Percentiles rank a stretch among this genome's conserved stretches.
These are phyloP conservation scores for Ischnura elegans DNA, from an alignment of 2,888 invertebrate species.

Conservation along the genomic window DNA sequence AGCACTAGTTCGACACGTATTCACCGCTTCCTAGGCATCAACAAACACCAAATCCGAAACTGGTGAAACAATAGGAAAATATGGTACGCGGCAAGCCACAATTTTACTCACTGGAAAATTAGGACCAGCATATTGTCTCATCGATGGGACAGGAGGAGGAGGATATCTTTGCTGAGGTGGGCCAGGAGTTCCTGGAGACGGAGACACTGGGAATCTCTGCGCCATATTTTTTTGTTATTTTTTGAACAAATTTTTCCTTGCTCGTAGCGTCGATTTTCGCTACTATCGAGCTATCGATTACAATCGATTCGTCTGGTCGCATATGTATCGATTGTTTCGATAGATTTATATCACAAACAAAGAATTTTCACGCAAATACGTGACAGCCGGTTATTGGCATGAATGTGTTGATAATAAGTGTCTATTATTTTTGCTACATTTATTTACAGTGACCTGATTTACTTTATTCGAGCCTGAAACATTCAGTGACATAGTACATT, in stretches of 20 bases:
- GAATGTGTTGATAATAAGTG: neutral
- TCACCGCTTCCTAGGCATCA: conserved; percentile 36
- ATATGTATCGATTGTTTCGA: conserved; percentile 9
- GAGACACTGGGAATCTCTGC: conserved; percentile 73
- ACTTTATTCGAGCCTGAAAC: neutral
- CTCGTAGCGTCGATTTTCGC: conserved; percentile 44
- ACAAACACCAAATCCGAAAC: conserved; percentile 55
- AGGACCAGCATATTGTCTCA: conserved; percentile 85
- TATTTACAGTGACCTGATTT: neutral
- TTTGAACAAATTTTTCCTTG: conserved; percentile 5
- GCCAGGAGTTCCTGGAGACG: conserved; percentile 74
- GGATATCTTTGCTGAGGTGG: conserved; percentile 82
- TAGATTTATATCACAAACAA: conserved; percentile 9
- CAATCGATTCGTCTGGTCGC: neutral
- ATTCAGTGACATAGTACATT: neutral
- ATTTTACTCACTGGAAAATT: conserved; percentile 85
- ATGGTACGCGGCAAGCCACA: conserved; percentile 68
- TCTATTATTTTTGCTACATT: neutral
- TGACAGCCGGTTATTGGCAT: conserved; percentile 34
- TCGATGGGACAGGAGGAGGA: conserved; percentile 81
- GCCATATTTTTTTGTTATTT: conserved; percentile 72
- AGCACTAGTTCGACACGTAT: conserved; percentile 29
- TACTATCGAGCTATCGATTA: neutral
- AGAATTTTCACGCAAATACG: neutral
- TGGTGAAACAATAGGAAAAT: conserved; percentile 46